phyloP scores from a whole-genome alignment of 2,797 vertebrate genomes.

The Rhyacichthys aspro region DNA sequence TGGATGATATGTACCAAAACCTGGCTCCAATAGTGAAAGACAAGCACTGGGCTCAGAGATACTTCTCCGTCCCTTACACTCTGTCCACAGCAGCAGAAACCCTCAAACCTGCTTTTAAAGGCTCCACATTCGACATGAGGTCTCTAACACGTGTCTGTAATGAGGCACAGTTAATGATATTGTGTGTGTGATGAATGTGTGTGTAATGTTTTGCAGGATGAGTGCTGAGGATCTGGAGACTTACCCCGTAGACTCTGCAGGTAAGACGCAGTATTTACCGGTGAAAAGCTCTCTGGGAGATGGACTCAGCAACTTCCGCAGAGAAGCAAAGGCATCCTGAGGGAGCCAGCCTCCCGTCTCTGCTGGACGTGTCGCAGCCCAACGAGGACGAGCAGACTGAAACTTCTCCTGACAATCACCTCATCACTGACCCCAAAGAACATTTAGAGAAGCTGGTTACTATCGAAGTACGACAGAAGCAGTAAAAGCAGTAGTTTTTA shows the following conservation, averaged over 20 bases:
- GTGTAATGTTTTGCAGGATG: conserved; percentile 62
- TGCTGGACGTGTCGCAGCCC: conserved; percentile 42
- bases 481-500: neutral
- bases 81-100: conserved; percentile 77
- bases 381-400: conserved; percentile 65
- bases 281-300: conserved; percentile 59
- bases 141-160: conserved; percentile 27
- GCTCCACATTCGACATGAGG: conserved; percentile 91
- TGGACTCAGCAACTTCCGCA: conserved; percentile 62
- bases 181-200: neutral
- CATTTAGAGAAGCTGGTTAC: conserved; percentile 38
- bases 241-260: conserved; percentile 57
- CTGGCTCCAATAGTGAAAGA: conserved; percentile 83
- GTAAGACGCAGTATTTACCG: conserved; percentile 65
- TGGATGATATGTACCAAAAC: conserved; percentile 91
- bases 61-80: conserved; percentile 81
- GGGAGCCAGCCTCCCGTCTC: conserved; percentile 57
- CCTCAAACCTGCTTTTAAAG: conserved; percentile 83
- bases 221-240: conserved; percentile 75
- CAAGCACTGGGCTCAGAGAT: conserved; percentile 84
- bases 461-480: conserved; percentile 27
- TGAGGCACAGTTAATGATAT: neutral
- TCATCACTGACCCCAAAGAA: conserved; percentile 16
- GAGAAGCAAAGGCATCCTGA: conserved; percentile 41
- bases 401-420: conserved; percentile 12